Conservation (phyloP, 2,888 invertebrate genomes). For the Limnephilus auricula region DNA sequence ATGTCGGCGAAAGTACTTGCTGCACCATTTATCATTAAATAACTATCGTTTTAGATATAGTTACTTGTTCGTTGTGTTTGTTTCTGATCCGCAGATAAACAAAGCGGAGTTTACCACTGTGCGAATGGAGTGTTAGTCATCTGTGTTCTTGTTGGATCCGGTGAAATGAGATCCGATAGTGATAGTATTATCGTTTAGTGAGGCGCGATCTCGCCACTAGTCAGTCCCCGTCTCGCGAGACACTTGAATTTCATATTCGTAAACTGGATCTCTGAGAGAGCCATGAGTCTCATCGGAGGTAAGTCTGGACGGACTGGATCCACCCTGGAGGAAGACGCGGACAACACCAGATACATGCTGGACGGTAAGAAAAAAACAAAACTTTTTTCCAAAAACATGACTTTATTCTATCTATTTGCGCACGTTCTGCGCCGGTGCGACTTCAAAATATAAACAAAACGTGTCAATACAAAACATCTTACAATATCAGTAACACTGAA, state of each 20-base stretch:
- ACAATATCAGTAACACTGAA: neutral
- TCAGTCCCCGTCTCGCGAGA: constrained; percentile 67
- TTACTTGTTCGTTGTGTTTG: neutral
- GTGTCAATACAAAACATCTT: neutral
- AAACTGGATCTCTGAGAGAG: constrained; percentile 52
- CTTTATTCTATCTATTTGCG: neutral
- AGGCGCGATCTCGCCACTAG: constrained; percentile 13
- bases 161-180: constrained; percentile 73
- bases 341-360: constrained; percentile 75
- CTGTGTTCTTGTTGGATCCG: constrained; percentile 69
- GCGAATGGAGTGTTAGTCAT: constrained; percentile 18
- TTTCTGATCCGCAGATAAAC: constrained; percentile 36
- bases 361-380: constrained; percentile 73
- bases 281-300: constrained; percentile 71
- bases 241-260: constrained; percentile 67
- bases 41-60: constrained; percentile 6
- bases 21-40: neutral
- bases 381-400: neutral
- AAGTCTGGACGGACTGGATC: constrained; percentile 69
- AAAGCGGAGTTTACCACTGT: constrained; percentile 5
- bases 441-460: neutral
- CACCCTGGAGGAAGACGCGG: constrained; percentile 71
- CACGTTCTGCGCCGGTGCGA: neutral
- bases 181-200: constrained; percentile 5
- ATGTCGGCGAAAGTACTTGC: constrained; percentile 50